Conservation (phyloP, 1,140 invertebrate species). For the Danaus plexippus region DNA sequence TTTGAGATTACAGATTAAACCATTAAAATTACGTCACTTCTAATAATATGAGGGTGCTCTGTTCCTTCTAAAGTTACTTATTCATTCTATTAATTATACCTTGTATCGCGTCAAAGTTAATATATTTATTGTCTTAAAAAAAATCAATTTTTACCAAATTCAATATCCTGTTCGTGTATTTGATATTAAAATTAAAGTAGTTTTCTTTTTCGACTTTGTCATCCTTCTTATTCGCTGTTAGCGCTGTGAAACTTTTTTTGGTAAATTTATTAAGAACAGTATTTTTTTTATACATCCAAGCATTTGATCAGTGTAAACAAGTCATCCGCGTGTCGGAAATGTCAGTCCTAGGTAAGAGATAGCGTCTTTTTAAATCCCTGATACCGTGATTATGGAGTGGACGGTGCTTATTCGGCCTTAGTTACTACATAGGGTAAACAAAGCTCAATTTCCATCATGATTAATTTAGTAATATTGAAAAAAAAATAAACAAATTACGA, state of each 20-base stretch:
- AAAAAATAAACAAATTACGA: too few relatives aligned
- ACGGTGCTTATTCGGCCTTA: conserved; percentile 9
- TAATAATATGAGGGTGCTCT: conserved; percentile 5
- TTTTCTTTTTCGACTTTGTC: neutral
- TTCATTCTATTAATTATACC: too few relatives aligned
- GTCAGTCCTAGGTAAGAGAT: conserved; percentile 31
- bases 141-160: neutral
- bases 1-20: conserved; percentile 12
- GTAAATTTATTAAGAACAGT: too few relatives aligned
- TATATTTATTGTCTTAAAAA: neutral
- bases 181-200: neutral
- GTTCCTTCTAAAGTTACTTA: too few relatives aligned
- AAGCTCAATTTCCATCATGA: too few relatives aligned
- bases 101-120: too few relatives aligned
- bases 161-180: neutral
- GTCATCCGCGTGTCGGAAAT: conserved; percentile 35
- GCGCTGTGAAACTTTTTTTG: too few relatives aligned
- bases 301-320: conserved; percentile 23
- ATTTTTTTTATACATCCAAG: too few relatives aligned
- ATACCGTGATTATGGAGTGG: conserved; percentile 21
- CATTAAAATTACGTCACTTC: conserved; percentile 14
- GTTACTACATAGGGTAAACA: too few relatives aligned
- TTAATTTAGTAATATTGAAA: too few relatives aligned
- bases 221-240: too few relatives aligned
- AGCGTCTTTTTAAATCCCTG: conserved; percentile 34